A percentile compares a stretch with the other conserved stretches of the same genome.
These are phyloP conservation scores for Drosophila putrida DNA, from an alignment of 2,888 invertebrate genomes.

Conservation along the genomic window DNA sequence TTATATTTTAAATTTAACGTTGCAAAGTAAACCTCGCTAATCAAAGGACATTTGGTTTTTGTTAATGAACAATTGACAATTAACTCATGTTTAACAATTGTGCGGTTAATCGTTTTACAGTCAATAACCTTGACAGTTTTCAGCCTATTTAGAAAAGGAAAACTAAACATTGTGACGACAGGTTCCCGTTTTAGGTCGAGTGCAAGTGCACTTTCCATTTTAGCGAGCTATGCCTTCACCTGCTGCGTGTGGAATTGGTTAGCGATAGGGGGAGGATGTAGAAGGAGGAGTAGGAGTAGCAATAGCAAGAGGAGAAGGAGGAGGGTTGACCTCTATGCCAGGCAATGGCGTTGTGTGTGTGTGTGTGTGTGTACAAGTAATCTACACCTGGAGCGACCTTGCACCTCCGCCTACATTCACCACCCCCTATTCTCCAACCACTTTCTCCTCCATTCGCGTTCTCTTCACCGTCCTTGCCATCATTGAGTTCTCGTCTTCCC, in stretches of 20 bases:
- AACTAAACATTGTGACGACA: constrained; percentile 15
- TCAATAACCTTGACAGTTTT: neutral
- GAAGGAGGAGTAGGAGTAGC: neutral
- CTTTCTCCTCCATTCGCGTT: neutral
- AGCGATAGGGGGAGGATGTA: neutral
- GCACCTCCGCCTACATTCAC: neutral
- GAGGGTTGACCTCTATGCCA: constrained; percentile 51
- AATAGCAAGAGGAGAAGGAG: neutral
- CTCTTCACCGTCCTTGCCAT: neutral
- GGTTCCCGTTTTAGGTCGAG: constrained; percentile 12
- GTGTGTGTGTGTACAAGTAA: constrained; percentile 43
- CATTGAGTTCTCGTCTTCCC: constrained; percentile 16
- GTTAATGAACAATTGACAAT: too few relatives aligned
- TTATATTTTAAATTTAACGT: too few relatives aligned
- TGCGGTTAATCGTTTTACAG: neutral
- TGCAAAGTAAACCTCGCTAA: too few relatives aligned
- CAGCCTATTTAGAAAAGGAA: neutral
- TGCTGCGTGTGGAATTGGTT: constrained; percentile 6
- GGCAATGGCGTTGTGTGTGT: constrained; percentile 37
- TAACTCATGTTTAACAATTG: too few relatives aligned
- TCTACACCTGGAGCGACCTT: constrained; percentile 55
- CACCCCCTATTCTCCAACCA: too few relatives aligned
- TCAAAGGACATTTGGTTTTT: too few relatives aligned
- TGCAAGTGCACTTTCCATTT: constrained; percentile 52
- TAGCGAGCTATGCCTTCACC: neutral